Evolutionary conservation across 1,140 invertebrate species (phyloP).

Genomic region (Thaumatotibia leucotreta): DNA sequence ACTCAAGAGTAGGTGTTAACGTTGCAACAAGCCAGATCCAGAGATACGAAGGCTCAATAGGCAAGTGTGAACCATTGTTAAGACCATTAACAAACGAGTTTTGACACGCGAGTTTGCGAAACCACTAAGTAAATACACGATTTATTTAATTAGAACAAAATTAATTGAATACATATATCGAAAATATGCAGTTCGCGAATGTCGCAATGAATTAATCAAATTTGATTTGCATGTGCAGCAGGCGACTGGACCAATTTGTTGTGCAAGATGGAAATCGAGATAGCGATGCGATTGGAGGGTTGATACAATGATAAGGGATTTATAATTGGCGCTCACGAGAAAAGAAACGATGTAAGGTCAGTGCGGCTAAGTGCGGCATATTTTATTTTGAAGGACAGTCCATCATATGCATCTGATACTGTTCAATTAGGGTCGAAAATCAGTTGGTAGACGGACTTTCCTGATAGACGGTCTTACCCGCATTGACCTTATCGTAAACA

Average conservation of each 20-base stretch:
- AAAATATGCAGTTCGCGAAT: slow-evolving; percentile 30
- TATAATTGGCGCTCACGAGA: not conserved
- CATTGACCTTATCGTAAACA: no score
- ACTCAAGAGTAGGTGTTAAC: slow-evolving; percentile 8
- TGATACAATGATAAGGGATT: not conserved
- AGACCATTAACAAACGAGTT: slow-evolving; percentile 59
- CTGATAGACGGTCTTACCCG: no score
- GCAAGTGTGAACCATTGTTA: slow-evolving; percentile 60
- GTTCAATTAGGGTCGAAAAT: no score
- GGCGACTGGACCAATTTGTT: slow-evolving; percentile 12
- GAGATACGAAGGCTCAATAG: slow-evolving; percentile 65
- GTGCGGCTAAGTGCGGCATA: no score
- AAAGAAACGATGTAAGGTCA: not conserved
- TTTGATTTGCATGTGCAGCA: slow-evolving; percentile 33
- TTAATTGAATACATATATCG: slow-evolving; percentile 45
- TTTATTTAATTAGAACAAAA: slow-evolving; percentile 58
- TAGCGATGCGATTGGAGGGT: not conserved
- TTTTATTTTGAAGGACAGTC: no score
- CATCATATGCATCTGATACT: no score
- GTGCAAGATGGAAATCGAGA: slow-evolving; percentile 1
- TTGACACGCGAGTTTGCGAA: slow-evolving; percentile 65
- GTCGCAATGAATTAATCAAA: slow-evolving; percentile 48
- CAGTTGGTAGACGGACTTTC: no score
- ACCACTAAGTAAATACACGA: slow-evolving; percentile 58
- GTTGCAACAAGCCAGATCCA: slow-evolving; percentile 34